phyloP scores from a whole-genome alignment of 2,113 vertebrate genomes.

The Todiramphus chloris region DNA sequence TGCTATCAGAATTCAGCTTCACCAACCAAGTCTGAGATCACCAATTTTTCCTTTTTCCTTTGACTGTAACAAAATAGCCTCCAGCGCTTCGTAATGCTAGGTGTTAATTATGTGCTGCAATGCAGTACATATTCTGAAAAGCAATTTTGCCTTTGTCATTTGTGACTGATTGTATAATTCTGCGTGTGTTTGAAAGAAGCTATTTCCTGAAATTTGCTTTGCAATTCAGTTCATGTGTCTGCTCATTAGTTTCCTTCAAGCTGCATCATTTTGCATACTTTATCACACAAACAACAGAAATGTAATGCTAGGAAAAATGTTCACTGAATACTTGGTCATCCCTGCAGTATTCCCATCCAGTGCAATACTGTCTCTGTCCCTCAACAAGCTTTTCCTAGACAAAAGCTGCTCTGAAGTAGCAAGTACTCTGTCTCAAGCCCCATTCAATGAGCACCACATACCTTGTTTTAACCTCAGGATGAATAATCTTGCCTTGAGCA shows the following conservation, averaged over 20 bases:
- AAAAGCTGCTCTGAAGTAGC: neutral
- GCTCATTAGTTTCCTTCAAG: conserved; percentile 46
- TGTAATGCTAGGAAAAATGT: neutral
- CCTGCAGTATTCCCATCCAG: neutral
- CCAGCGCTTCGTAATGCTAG: neutral
- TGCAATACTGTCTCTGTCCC: rapidly evolving
- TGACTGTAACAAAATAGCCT: conserved; percentile 22
- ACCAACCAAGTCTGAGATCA: neutral
- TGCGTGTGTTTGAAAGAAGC: neutral
- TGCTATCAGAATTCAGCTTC: neutral
- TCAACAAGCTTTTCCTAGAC: neutral
- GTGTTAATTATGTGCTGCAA: conserved; percentile 53
- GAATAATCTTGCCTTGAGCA: neutral
- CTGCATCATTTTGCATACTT: conserved; percentile 33
- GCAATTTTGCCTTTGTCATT: conserved; percentile 37
- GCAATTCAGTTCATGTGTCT: conserved; percentile 2
- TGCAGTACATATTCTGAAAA: conserved; percentile 31
- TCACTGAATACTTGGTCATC: neutral
- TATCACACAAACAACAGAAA: conserved; percentile 22
- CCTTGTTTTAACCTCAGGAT: neutral
- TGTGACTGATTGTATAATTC: conserved; percentile 55
- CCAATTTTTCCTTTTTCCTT: neutral
- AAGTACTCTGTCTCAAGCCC: neutral
- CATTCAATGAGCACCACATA: neutral
- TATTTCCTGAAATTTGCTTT: conserved; percentile 52